These are phyloP conservation scores for Tigriopus californicus DNA, from an alignment of 2,888 invertebrate genomes.

Conservation along the genomic window DNA sequence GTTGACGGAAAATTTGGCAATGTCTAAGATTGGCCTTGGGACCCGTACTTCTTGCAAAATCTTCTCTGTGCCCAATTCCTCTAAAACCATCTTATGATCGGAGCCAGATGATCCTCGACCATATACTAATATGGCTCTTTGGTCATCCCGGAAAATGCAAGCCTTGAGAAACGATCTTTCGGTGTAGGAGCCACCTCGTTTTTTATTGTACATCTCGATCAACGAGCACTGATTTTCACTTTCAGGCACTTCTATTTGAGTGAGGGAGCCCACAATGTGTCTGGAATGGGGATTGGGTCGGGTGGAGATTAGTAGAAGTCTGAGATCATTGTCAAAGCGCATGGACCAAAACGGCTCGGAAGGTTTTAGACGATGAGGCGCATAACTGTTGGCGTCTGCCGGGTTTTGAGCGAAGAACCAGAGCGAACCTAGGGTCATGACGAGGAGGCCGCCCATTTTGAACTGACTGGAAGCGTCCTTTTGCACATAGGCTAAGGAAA, in stretches of 20 bases:
- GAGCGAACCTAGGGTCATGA: slow-evolving; percentile 48
- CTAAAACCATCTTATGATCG: slow-evolving; percentile 9
- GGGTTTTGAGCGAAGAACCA: slow-evolving; percentile 39
- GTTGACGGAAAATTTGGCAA: slow-evolving; percentile 24
- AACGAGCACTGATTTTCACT: neutral
- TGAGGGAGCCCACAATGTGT: slow-evolving; percentile 16
- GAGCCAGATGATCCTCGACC: slow-evolving; percentile 2
- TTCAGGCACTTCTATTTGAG: neutral
- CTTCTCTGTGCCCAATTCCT: slow-evolving; percentile 11
- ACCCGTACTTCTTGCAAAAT: slow-evolving; percentile 10
- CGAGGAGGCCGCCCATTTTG: slow-evolving; percentile 41
- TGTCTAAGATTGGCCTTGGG: neutral
- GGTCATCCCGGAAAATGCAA: neutral
- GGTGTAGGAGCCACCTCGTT: slow-evolving; percentile 7
- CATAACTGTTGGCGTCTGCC: slow-evolving; percentile 25
- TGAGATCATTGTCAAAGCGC: slow-evolving; percentile 42
- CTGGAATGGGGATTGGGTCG: slow-evolving; percentile 30
- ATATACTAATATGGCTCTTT: neutral
- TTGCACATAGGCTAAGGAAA: slow-evolving; percentile 18
- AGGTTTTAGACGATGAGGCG: slow-evolving; percentile 33
- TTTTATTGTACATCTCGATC: neutral
- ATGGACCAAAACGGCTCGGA: slow-evolving; percentile 58
- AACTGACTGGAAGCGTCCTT: slow-evolving; percentile 8
- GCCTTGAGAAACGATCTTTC: slow-evolving; percentile 10
- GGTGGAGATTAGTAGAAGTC: slow-evolving; percentile 47